Evolutionary conservation across 2,888 invertebrate species (phyloP).

Genomic region (Himalopsyche japonica): DNA sequence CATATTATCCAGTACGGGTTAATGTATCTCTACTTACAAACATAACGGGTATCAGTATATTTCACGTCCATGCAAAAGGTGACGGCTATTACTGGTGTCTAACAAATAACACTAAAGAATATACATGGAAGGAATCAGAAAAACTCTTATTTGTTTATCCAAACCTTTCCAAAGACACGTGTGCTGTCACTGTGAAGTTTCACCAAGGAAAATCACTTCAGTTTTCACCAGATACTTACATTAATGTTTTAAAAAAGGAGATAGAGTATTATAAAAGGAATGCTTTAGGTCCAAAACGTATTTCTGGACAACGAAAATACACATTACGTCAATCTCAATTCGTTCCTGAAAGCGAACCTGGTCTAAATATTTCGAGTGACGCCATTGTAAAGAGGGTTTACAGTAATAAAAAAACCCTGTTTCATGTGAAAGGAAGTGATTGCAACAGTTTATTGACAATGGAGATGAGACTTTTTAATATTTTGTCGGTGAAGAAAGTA

Average conservation of each 20-base stretch:
- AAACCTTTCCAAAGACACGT: neutral
- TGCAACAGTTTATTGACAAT: neutral
- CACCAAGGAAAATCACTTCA: neutral
- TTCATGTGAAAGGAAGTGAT: neutral
- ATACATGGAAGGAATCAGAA: slow-evolving; percentile 46
- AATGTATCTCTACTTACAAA: slow-evolving; percentile 44
- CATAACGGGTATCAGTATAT: slow-evolving; percentile 40
- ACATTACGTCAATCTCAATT: neutral
- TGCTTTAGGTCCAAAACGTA: neutral
- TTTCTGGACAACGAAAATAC: neutral
- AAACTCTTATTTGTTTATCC: slow-evolving; percentile 43
- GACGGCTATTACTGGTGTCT: slow-evolving; percentile 58
- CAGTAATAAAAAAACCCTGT: neutral
- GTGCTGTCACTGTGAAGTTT: neutral
- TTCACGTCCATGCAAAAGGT: slow-evolving; percentile 45
- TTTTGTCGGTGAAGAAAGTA: neutral
- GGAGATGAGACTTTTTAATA: neutral
- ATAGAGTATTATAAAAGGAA: neutral
- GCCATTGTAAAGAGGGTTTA: neutral
- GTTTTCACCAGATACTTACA: neutral
- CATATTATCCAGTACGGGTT: slow-evolving; percentile 47
- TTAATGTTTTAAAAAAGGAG: neutral
- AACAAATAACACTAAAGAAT: slow-evolving; percentile 47
- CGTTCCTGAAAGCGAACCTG: neutral
- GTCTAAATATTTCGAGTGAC: neutral